Conservation (phyloP, 2,797 vertebrate genomes). For the Danio kyathit region DNA sequence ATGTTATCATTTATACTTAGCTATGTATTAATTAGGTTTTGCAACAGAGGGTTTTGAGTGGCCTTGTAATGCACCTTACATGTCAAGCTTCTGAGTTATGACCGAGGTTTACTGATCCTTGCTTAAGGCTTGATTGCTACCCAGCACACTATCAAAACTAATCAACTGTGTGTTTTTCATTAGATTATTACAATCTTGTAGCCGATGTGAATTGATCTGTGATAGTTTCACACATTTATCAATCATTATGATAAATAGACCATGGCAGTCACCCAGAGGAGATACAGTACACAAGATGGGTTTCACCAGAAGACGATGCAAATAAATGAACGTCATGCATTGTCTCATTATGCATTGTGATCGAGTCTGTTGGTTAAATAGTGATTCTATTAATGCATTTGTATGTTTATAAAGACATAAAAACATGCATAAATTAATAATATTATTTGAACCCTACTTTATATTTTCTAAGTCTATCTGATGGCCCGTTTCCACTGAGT, state of each 20-base stretch:
- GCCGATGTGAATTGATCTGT: neutral
- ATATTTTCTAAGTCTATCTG: no score
- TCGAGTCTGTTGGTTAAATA: no score
- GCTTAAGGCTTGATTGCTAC: conserved; percentile 39
- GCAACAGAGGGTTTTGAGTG: neutral
- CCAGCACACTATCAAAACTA: conserved; percentile 25
- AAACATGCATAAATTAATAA: no score
- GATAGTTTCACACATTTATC: conserved; percentile 1
- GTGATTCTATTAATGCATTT: no score
- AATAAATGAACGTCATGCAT: neutral
- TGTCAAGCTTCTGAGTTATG: conserved; percentile 44
- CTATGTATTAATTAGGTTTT: neutral
- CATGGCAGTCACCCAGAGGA: neutral
- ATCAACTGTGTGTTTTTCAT: conserved; percentile 5
- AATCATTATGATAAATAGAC: neutral
- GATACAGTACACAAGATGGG: neutral
- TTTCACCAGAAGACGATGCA: neutral
- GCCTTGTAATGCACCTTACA: conserved; percentile 46
- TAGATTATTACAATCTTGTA: neutral
- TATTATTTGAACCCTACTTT: no score
- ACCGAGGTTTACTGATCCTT: conserved; percentile 20
- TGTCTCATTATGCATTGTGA: no score
- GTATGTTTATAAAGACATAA: no score
- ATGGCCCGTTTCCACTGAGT: no score
- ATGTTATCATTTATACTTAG: neutral